Percentiles rank a stretch among this genome's conserved stretches.
Evolutionary conservation across 2,797 vertebrate species (phyloP).

Genomic region (Columba guinea): DNA sequence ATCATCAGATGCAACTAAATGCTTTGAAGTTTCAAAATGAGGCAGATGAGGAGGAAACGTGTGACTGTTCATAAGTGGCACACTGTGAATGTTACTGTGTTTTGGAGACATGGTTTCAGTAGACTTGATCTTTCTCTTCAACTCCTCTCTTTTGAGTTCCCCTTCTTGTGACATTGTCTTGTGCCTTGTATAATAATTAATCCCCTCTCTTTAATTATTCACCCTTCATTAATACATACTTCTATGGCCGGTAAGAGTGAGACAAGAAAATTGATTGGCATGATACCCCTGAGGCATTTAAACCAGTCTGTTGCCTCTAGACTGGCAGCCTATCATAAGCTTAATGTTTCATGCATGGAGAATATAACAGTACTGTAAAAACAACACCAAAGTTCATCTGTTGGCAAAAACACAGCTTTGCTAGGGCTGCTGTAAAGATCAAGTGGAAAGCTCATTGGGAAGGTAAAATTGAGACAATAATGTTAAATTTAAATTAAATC

Average conservation of each 20-base stretch:
- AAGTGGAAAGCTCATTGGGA: neutral
- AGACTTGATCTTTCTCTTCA: neutral
- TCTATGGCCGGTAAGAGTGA: neutral
- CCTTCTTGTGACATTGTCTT: constrained; percentile 4
- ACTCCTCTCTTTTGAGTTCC: neutral
- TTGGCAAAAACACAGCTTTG: neutral
- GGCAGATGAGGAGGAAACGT: neutral
- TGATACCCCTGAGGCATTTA: constrained; percentile 15
- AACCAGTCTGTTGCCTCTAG: constrained; percentile 41
- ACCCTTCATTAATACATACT: constrained; percentile 12
- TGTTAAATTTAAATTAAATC: neutral
- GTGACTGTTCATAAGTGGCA: neutral
- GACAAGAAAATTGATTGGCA: constrained; percentile 9
- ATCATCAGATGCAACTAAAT: neutral
- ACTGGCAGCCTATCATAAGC: constrained; percentile 32
- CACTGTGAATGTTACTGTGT: neutral
- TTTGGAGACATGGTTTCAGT: neutral
- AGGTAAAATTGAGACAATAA: neutral
- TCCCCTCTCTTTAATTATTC: constrained; percentile 6
- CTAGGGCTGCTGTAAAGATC: neutral
- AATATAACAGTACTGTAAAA: neutral
- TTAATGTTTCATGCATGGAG: constrained; percentile 10
- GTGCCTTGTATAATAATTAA: neutral
- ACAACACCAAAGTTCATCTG: neutral
- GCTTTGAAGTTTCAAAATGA: neutral